A percentile compares a stretch with the other conserved stretches of the same genome.
phyloP scores from a whole-genome alignment of 2,113 vertebrate species.

The Phaethornis superciliosus region DNA sequence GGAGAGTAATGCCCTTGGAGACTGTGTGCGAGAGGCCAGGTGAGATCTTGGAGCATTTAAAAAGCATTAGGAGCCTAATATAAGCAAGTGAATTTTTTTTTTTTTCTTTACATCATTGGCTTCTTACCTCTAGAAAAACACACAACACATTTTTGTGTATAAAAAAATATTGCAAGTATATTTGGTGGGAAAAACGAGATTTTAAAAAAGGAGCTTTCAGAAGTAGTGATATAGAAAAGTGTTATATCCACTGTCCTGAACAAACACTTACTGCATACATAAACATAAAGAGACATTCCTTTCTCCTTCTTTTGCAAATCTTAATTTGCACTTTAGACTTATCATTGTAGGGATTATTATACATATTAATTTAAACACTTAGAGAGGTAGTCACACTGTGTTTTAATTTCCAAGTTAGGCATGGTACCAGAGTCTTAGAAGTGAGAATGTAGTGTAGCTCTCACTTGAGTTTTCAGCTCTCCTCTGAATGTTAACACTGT shows the following conservation, averaged over 20 bases:
- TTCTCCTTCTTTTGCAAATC: background rate
- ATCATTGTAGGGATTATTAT: conserved; percentile 1
- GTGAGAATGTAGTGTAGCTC: conserved; percentile 19
- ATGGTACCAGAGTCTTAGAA: conserved; percentile 31
- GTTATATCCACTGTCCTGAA: background rate
- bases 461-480: conserved; percentile 56
- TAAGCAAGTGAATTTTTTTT: background rate
- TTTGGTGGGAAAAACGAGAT: background rate
- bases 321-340: background rate
- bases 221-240: background rate
- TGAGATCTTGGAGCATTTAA: background rate
- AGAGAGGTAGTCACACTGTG: conserved; percentile 42
- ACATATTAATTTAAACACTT: background rate
- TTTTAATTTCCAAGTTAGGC: conserved; percentile 49
- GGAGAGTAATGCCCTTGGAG: background rate
- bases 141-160: accelerated
- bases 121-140: background rate
- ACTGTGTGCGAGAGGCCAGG: background rate
- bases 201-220: background rate
- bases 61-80: background rate
- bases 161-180: background rate
- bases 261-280: background rate
- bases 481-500: conserved; percentile 38
- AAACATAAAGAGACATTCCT: background rate
- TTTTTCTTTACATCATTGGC: accelerated